phyloP scores from a whole-genome alignment of 2,888 invertebrate species.

The Achlya flavicornis region DNA sequence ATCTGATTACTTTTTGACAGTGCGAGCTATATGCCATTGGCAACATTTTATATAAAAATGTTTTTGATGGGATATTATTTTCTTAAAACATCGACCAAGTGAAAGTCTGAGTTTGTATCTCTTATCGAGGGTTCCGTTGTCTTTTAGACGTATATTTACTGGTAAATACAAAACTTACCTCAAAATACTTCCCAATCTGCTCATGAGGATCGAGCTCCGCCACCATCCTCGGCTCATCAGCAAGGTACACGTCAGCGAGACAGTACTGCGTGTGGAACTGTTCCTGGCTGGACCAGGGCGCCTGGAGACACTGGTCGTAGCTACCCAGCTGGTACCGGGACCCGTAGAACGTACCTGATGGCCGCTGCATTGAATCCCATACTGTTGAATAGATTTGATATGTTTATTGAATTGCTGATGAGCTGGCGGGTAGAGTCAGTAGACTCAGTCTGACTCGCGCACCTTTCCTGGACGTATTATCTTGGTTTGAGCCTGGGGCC shows the following conservation, averaged over 20 bases:
- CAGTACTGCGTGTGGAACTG: slow-evolving; percentile 50
- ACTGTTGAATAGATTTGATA: slow-evolving; percentile 41
- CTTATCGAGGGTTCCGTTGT: too few species aligned
- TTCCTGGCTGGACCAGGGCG: slow-evolving; percentile 35
- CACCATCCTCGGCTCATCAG: slow-evolving; percentile 12
- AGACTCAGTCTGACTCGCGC: background rate
- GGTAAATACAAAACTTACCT: slow-evolving; percentile 30
- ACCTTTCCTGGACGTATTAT: too few species aligned
- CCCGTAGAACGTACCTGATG: slow-evolving; percentile 47
- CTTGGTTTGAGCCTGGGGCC: too few species aligned
- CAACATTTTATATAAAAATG: too few species aligned
- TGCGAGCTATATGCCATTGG: too few species aligned
- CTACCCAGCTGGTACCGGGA: slow-evolving; percentile 42
- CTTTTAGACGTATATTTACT: too few species aligned
- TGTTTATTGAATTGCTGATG: too few species aligned
- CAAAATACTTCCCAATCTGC: slow-evolving; percentile 30
- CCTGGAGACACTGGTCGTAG: slow-evolving; percentile 52
- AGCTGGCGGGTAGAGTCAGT: background rate
- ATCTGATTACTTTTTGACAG: too few species aligned
- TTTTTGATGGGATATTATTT: too few species aligned
- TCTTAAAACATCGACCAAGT: too few species aligned
- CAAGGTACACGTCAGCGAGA: slow-evolving; percentile 39
- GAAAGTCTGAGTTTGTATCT: too few species aligned
- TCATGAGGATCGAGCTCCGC: slow-evolving; percentile 27
- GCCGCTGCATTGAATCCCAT: slow-evolving; percentile 54